These are phyloP conservation scores for Halesus radiatus DNA, from an alignment of 1,140 invertebrate genomes.

Conservation along the genomic window DNA sequence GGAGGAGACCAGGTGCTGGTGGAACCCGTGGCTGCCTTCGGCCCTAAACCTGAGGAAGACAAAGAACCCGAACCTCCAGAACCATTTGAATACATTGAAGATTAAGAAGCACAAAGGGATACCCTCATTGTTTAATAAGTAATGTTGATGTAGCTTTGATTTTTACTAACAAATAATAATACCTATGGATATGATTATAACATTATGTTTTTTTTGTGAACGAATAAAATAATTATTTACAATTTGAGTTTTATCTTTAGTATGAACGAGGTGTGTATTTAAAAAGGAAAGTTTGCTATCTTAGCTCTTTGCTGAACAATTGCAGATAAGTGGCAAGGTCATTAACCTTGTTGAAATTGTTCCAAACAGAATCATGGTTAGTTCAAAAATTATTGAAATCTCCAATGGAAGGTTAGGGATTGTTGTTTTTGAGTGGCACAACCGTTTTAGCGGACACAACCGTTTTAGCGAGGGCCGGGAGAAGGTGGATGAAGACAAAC, in stretches of 20 bases:
- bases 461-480: no score
- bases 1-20: slow-evolving; percentile 90
- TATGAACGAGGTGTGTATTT: neutral
- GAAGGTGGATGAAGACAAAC: no score
- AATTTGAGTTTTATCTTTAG: neutral
- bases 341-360: no score
- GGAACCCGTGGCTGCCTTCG: slow-evolving; percentile 93
- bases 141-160: slow-evolving; percentile 12
- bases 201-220: slow-evolving; percentile 33
- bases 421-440: no score
- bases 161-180: slow-evolving; percentile 71
- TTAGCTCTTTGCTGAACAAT: no score
- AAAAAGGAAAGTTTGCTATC: neutral
- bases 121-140: slow-evolving; percentile 1
- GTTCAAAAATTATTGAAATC: no score
- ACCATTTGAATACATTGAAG: slow-evolving; percentile 95
- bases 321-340: no score
- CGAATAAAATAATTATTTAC: slow-evolving; percentile 33
- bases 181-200: slow-evolving; percentile 33
- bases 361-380: no score
- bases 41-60: slow-evolving; percentile 94
- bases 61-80: slow-evolving; percentile 97
- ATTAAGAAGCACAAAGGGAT: slow-evolving; percentile 68
- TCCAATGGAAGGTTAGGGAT: no score
- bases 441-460: no score